These are phyloP conservation scores for Xenus cinereus DNA, from an alignment of 2,113 vertebrate species.

Conservation along the genomic window DNA sequence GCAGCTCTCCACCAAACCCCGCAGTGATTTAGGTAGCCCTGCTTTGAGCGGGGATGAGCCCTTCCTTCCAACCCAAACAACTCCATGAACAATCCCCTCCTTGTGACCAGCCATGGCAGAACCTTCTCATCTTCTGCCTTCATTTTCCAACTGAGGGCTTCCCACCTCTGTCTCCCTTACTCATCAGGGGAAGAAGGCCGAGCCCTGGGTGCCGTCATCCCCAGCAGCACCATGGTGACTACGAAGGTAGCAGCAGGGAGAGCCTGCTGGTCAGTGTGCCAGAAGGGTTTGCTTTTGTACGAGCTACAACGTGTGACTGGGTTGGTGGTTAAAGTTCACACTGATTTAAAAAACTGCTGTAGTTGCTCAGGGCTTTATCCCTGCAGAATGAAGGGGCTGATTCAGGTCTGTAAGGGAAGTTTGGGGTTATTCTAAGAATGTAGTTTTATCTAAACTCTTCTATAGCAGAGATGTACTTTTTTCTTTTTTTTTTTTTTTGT, in stretches of 20 bases:
- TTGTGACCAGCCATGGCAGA: not conserved
- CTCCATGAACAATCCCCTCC: not conserved
- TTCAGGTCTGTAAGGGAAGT: not conserved
- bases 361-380: not conserved
- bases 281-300: not conserved
- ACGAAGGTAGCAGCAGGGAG: not conserved
- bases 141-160: not conserved
- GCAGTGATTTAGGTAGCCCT: not conserved
- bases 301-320: not conserved
- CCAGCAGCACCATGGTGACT: not conserved
- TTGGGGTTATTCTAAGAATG: not conserved
- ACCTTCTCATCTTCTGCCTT: not conserved
- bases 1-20: not conserved
- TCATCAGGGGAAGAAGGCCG: not conserved
- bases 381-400: not conserved
- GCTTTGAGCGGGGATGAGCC: not conserved
- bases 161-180: not conserved
- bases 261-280: not conserved
- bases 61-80: not conserved
- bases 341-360: not conserved
- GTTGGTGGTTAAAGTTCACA: not conserved
- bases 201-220: not conserved
- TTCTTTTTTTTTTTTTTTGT: not conserved
- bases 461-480: not conserved
- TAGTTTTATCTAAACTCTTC: not conserved